A percentile compares a stretch with the other conserved stretches of the same genome.
Conservation (phyloP, 2,113 vertebrate species). For the Heloderma charlesbogerti region DNA sequence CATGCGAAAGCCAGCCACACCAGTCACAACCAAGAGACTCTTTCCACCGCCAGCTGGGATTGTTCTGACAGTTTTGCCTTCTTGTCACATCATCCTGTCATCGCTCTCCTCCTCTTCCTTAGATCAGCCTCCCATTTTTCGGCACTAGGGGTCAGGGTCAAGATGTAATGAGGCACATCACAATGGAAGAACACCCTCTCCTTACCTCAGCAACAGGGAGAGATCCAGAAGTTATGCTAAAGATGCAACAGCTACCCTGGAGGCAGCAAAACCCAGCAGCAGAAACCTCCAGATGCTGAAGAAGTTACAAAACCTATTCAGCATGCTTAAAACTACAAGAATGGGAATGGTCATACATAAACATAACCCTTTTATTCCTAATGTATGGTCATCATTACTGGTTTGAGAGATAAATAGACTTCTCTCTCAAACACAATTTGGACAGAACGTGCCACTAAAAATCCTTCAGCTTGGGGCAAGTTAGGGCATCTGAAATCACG, state of each 20-base stretch:
- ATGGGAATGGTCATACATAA: neutral
- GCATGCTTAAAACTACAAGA: constrained; percentile 5
- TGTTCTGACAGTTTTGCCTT: constrained; percentile 68
- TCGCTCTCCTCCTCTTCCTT: constrained; percentile 22
- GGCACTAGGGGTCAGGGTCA: neutral
- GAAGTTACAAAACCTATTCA: constrained; percentile 34
- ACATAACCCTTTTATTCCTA: neutral
- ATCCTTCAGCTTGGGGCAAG: neutral
- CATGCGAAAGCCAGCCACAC: constrained; percentile 34
- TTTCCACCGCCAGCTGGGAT: constrained; percentile 40
- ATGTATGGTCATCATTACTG: too few relatives aligned
- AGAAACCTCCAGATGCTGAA: constrained; percentile 30
- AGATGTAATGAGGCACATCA: constrained; percentile 22
- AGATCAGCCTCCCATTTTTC: constrained; percentile 42
- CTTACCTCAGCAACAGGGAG: constrained; percentile 4
- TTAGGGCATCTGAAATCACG: neutral
- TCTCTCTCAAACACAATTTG: neutral
- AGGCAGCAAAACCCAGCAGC: constrained; percentile 21
- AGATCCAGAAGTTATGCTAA: constrained; percentile 16
- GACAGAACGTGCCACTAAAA: neutral
- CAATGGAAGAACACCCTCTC: constrained; percentile 29
- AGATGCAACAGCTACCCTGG: neutral
- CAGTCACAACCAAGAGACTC: constrained; percentile 54
- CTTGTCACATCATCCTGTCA: constrained; percentile 56
- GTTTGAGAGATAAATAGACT: neutral